Evolutionary conservation across 2,888 invertebrate species (phyloP), one percentile per base, ranked within the genome.

Genomic region (Zygogramma bicolorata): DNA sequence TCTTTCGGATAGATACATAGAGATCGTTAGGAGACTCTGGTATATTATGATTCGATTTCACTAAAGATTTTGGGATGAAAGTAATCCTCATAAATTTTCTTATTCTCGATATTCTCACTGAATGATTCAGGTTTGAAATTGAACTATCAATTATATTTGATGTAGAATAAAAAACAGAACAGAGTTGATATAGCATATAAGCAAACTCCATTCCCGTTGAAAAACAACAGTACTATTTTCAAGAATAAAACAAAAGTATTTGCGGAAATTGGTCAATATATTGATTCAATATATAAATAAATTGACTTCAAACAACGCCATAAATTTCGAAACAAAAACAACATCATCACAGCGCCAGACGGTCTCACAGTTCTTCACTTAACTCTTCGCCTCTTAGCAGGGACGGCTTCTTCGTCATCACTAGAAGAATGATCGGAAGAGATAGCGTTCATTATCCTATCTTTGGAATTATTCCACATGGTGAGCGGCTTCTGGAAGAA

Each of bases 391-490:
- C 79, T 78, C 61, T 80, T 80, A 1, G 77, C 53, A 5, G 80
- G 76, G 40, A 72, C 68, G 53, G 67, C 46, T 10, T 68, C 61
- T 22, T 79, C 72, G 13, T 70, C 73, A 20, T 74, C 70, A 8
- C 58, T 46, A 67, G 53, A 67, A 40, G 53, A 53, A 25, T 53
- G 25, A 25, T 53, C 53, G 69, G 97, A 97, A 83, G 96, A 96
- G 66, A 97, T 90, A 40, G 97, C 97, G 88, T 96, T 95, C 90
- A 96, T 93, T 74, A 97, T 90, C 79, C 95, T 92, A 25, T 95
- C 96, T 87, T 97, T 96, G 58, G 96, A 93, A 88, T 97, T 97
- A 86, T 95, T 94, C 95, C 97, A 97, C 83, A 97, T 95, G 85
- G 92, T 94, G 75, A 95, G 94, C 88, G 95, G 86, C 70, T 94